Base-by-base conservation (phyloP, 2,797 vertebrate genomes). In the Anisognathus igniventris region DNA sequence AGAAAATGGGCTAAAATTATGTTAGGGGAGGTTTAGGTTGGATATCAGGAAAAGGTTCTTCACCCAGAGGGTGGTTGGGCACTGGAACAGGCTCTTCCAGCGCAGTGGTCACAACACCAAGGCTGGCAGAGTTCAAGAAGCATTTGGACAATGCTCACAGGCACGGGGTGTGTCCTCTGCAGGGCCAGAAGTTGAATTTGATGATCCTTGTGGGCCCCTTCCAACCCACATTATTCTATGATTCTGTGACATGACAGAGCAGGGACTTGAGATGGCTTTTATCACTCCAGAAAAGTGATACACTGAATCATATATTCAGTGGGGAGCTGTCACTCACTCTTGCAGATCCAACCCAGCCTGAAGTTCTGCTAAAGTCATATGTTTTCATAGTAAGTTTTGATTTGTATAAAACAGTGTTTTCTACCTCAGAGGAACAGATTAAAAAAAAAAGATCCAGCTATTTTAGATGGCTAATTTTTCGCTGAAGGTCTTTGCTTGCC, bases 11-110 rank as follows among this genome's bases (percentile, higher is more conserved):
- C 10, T 44, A 2, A 67, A 60, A 4, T 3, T 23, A 12, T 23
- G 10, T 75, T 6, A 14, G 12, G 4, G 5, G 10, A 20, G 8
- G 23, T 17, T 60, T 39, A 45, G 2, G 2, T 5, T 27, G 45
- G 10, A 20, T 44, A n/a, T n/a, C 28, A 75, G 23, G 2, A 28
- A 44, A 42, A 51, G 2, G 7, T 58, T 50, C 37, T 50, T 35
- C 8, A 7, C 2, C 14, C 14, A 23, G n/a, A 44, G 10, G 7
- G 9, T 14, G 18, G 2, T 0, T 27, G 37, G 23, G 6, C 4
- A 7, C 37, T 37, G 44, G 11, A 58, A 16, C 20, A 37, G 4
- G 10, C 4, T 3, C 40, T 14, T 6, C 9, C 15, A 44, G 5
- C 5, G 6, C 9, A 4, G 3, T 13, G 28, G 19, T 23, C 37